phyloP scores from a whole-genome alignment of 2,888 invertebrate species.

The Unio delphinus region DNA sequence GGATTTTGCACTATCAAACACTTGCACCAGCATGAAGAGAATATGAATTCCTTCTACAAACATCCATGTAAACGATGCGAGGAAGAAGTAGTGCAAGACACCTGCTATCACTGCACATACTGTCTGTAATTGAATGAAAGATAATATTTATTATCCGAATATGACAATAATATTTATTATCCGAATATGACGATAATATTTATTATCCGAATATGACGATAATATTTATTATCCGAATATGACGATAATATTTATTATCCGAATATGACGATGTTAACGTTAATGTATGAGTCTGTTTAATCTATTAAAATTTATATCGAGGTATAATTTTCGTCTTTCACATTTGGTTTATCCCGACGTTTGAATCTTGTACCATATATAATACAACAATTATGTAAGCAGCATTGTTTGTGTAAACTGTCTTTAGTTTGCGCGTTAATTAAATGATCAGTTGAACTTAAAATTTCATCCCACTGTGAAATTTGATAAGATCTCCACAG shows the following conservation, averaged over 20 bases:
- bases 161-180: not conserved
- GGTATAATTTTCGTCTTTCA: too few species aligned
- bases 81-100: constrained; percentile 57
- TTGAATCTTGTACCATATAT: too few species aligned
- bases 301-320: too few species aligned
- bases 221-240: not conserved
- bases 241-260: not conserved
- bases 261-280: not conserved
- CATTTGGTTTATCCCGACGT: too few species aligned
- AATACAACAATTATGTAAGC: too few species aligned
- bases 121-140: constrained; percentile 32
- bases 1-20: constrained; percentile 57
- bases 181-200: constrained; percentile 1
- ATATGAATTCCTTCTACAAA: constrained; percentile 61
- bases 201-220: not conserved
- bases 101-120: constrained; percentile 57
- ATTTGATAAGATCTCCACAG: too few species aligned
- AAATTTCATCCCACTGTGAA: too few species aligned
- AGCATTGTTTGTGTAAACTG: too few species aligned
- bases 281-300: too few species aligned
- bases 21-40: constrained; percentile 59
- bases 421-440: too few species aligned
- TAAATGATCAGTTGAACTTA: too few species aligned
- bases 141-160: constrained; percentile 1
- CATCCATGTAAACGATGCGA: constrained; percentile 62